Evolutionary conservation across 2,797 vertebrate species (phyloP), one percentile per base, ranked within the genome.

Genomic region (Enteromius mattozi): DNA sequence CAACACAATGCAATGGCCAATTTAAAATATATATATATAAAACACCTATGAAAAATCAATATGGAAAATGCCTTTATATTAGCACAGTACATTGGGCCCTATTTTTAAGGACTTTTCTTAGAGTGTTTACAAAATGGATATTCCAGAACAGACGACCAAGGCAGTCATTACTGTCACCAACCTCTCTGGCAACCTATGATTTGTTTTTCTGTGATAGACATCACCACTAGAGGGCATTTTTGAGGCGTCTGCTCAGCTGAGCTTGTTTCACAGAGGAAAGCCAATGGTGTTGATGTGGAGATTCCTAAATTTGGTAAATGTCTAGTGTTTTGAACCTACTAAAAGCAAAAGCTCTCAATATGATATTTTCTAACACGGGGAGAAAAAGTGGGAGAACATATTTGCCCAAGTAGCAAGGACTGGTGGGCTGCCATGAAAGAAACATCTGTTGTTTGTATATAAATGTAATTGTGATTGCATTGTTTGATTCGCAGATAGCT

Each of bases 371-470:
- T 87, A 89, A 89, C 65, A 82, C 40, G 78, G 82, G 79, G 6
- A 78, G 51, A 40, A 49, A 47, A 17, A 17, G 19, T 77, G 59
- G 80, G 13, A 8, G 5, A n/a, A 27, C 56, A 74, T 70, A 40
- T 56, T 54, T 61, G 21, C 6, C 27, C 24, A 35, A 59, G 70
- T 30, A 49, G 56, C 80, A 24, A 61, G 61, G 12, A 40, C 54
- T 65, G 24, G 45, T 56, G 74, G 7, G 21, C 40, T 71, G 37
- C 65, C 65, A 71, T 45, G 90, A 91, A 92, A 76, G 87, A 89
- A 72, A 87, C 89, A 92, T 93, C 91, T 93, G 91, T 89, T 91
- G 85, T 93, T 93, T 93, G 85, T 87, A 90, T 92, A 85, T 81
- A 14, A 89, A 86, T 77, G 9, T 89, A 85, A 91, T 91, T 89